Evolutionary conservation across 2,888 invertebrate species (phyloP).

Genomic region (Callyntrura sp.): DNA sequence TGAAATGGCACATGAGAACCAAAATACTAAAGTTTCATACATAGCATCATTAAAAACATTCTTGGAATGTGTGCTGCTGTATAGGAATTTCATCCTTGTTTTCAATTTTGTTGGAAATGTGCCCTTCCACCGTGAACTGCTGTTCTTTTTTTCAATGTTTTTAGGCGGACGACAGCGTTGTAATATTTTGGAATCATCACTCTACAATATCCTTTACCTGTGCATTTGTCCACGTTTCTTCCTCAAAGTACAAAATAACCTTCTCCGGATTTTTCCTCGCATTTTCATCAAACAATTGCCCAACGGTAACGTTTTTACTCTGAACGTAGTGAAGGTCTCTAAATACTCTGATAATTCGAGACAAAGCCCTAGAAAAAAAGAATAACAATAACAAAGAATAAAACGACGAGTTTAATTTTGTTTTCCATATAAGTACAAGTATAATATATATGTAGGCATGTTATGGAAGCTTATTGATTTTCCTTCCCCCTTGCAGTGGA

Average conservation of each 20-base stretch:
- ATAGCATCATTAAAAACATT: too few relatives aligned
- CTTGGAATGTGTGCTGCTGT: too few relatives aligned
- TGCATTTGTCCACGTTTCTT: slow-evolving; percentile 50
- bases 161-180: not conserved
- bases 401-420: too few relatives aligned
- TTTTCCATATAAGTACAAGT: too few relatives aligned
- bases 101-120: too few relatives aligned
- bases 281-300: slow-evolving; percentile 50
- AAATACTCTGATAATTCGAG: slow-evolving; percentile 22
- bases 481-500: not conserved
- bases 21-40: too few relatives aligned
- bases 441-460: too few relatives aligned
- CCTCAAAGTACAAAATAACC: slow-evolving; percentile 51
- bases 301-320: slow-evolving; percentile 15
- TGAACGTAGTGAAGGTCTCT: slow-evolving; percentile 34
- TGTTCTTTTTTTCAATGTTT: not conserved
- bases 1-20: not conserved
- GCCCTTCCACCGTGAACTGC: too few relatives aligned
- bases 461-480: slow-evolving; percentile 10
- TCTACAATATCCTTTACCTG: too few relatives aligned
- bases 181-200: not conserved
- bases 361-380: slow-evolving; percentile 40
- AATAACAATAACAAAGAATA: not conserved
- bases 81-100: too few relatives aligned
- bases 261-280: slow-evolving; percentile 41